Percentiles rank a stretch among this genome's conserved stretches.
Conservation (phyloP, 1,140 invertebrate genomes). For the Berghia stephanieae region DNA sequence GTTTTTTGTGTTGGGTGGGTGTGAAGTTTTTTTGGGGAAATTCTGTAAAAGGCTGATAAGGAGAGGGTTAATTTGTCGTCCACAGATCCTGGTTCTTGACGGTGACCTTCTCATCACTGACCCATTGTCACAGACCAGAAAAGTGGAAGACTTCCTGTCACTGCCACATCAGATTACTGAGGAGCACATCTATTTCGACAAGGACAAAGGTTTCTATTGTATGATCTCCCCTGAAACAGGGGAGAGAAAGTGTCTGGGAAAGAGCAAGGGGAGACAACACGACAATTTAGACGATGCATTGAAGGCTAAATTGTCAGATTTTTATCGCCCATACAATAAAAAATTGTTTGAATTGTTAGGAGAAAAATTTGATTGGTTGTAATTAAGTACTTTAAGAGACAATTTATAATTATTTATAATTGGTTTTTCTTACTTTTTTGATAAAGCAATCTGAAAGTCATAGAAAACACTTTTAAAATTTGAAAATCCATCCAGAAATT, state of each 20-base stretch:
- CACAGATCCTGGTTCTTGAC: slow-evolving; percentile 49
- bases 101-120: slow-evolving; percentile 59
- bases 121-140: slow-evolving; percentile 55
- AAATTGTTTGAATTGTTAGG: slow-evolving; percentile 59
- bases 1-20: too few species aligned
- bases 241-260: slow-evolving; percentile 78
- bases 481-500: too few species aligned
- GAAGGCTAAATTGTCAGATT: slow-evolving; percentile 81
- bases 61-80: not conserved
- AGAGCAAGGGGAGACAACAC: slow-evolving; percentile 92
- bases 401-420: too few species aligned
- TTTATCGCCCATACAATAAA: slow-evolving; percentile 87
- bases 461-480: too few species aligned
- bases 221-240: not conserved
- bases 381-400: too few species aligned
- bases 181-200: slow-evolving; percentile 24
- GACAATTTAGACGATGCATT: slow-evolving; percentile 80
- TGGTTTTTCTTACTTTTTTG: too few species aligned
- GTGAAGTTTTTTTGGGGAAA: too few species aligned
- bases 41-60: not conserved
- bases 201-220: slow-evolving; percentile 17
- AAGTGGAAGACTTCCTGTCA: slow-evolving; percentile 61
- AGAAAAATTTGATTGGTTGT: slow-evolving; percentile 56
- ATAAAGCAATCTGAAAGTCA: too few species aligned
- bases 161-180: slow-evolving; percentile 53